A percentile compares a stretch with the other conserved stretches of the same genome.
phyloP scores from a whole-genome alignment of 2,888 invertebrate species.

The Cephus rjabovi region DNA sequence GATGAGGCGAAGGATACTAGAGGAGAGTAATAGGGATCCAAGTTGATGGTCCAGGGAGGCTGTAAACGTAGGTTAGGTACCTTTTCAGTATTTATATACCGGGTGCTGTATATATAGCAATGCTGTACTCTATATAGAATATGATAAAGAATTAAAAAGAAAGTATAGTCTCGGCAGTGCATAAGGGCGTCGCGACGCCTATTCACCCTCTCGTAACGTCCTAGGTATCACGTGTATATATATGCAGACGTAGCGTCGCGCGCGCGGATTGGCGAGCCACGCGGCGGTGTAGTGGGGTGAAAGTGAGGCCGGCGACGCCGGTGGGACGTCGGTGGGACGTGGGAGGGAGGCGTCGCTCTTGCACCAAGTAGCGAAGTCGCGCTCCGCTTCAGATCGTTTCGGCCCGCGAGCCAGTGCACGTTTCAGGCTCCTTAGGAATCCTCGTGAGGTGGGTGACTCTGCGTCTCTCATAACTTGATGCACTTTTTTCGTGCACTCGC shows the following conservation, averaged over 20 bases:
- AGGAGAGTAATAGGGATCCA: no score
- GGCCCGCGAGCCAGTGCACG: conserved; percentile 6
- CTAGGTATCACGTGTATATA: no score
- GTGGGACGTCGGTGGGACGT: neutral
- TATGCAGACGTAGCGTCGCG: neutral
- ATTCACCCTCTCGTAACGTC: neutral
- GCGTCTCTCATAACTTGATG: neutral
- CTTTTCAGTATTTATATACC: no score
- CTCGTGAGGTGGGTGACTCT: neutral
- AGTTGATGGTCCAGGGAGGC: no score
- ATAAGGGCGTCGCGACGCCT: neutral
- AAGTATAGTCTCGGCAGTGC: neutral
- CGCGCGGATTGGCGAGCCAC: neutral
- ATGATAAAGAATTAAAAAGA: neutral
- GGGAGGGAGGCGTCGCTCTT: neutral
- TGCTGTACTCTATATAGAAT: no score
- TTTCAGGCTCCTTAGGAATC: neutral
- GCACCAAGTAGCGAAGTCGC: conserved; percentile 17
- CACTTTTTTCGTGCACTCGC: no score
- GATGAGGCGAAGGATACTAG: no score
- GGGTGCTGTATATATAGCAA: no score
- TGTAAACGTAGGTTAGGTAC: no score
- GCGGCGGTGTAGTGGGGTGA: neutral
- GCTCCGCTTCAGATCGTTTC: conserved; percentile 20
- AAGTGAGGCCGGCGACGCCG: no score